phyloP scores from a whole-genome alignment of 2,888 invertebrate genomes.

The Amblyjoppa proteus region DNA sequence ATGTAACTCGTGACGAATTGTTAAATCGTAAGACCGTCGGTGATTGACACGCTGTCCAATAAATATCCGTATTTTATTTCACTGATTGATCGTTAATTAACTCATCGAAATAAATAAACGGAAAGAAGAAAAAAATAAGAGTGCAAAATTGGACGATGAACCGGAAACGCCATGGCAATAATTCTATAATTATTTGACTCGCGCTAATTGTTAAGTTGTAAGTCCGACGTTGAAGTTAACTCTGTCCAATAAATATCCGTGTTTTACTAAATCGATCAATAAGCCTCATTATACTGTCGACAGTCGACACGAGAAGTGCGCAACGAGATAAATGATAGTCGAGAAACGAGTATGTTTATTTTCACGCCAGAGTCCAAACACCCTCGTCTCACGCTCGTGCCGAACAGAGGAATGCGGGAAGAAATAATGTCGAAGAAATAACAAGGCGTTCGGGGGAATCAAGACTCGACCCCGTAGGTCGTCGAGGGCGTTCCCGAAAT shows the following conservation, averaged over 20 bases:
- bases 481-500: constrained; percentile 68
- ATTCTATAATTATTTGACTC: neutral
- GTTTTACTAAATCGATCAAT: neutral
- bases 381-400: constrained; percentile 35
- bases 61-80: too few species aligned
- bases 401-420: neutral
- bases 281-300: neutral
- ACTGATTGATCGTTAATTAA: too few species aligned
- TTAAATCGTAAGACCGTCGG: too few species aligned
- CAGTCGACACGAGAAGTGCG: constrained; percentile 28
- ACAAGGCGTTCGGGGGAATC: constrained; percentile 29
- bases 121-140: too few species aligned
- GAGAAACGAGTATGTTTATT: constrained; percentile 59
- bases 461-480: constrained; percentile 40
- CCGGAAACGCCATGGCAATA: too few species aligned
- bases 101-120: too few species aligned
- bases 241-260: neutral
- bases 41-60: too few species aligned
- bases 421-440: constrained; percentile 31
- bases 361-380: constrained; percentile 67
- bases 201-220: too few species aligned
- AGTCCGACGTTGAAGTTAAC: neutral
- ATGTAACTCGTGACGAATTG: neutral
- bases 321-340: constrained; percentile 39
- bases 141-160: constrained; percentile 22